These are phyloP conservation scores for Oxyruncus cristatus DNA, from an alignment of 2,113 vertebrate genomes.

Conservation along the genomic window DNA sequence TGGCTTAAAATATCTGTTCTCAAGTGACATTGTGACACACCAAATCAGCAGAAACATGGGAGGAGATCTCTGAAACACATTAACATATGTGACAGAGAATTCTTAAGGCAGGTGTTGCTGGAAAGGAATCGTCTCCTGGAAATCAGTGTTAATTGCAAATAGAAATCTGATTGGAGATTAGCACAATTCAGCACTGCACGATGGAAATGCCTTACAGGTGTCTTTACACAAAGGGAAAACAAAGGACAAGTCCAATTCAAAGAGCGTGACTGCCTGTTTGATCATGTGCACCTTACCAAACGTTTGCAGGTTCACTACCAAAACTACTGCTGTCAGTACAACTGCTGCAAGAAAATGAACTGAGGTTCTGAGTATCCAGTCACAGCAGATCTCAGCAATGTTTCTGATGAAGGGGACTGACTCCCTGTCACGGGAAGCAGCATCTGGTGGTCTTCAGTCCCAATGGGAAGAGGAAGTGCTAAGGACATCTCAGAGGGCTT, in stretches of 20 bases:
- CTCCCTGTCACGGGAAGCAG: conserved; percentile 74
- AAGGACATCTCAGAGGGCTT: conserved; percentile 79
- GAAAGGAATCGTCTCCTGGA: neutral
- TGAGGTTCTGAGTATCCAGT: conserved; percentile 81
- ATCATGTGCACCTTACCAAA: conserved; percentile 49
- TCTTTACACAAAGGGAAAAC: conserved; percentile 27
- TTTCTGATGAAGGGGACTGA: conserved; percentile 76
- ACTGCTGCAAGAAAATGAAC: conserved; percentile 82
- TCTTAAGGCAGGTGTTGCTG: conserved; percentile 53
- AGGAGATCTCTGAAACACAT: neutral
- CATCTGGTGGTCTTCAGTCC: conserved; percentile 79
- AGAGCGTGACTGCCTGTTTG: neutral
- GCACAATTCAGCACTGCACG: conserved; percentile 34
- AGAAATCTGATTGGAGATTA: neutral
- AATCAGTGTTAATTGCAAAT: neutral
- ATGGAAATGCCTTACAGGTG: conserved; percentile 12
- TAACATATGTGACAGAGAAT: neutral
- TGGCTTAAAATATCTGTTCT: conserved; percentile 34
- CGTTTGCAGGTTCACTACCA: neutral
- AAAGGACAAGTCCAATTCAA: conserved; percentile 1
- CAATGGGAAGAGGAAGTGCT: conserved; percentile 76
- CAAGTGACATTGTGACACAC: neutral
- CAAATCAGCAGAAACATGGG: neutral
- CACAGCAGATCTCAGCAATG: conserved; percentile 72
- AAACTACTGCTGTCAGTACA: conserved; percentile 72